Evolutionary conservation across 2,888 invertebrate genomes (phyloP), one percentile per base, ranked within the genome.

Genomic region (Eupithecia vulgata): DNA sequence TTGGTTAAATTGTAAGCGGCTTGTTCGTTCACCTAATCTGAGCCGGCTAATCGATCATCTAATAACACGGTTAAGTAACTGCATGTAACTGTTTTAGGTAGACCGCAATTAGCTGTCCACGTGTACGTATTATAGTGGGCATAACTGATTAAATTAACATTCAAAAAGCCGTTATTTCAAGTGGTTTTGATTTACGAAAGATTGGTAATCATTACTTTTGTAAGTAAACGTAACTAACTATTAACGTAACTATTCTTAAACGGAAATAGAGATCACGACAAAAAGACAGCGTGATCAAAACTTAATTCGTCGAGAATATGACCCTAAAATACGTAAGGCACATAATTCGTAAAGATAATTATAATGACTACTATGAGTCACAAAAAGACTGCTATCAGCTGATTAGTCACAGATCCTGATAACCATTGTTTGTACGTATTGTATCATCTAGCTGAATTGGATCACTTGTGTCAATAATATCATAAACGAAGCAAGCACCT

Each of bases 401-500:
- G 71, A 75, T 72, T 72, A 57, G 69, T 52, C 35, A 71, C 61
- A 67, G 71, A 61, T 61, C 65, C 61, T 34, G 34, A 61, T 74
- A 65, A 66, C 40, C 57, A 57, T 1, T 13, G 25, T 25, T 57
- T 57, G 57, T 68, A 34, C 68, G 37, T 65, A 61, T 71, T 61
- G 34, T 34, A 34, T 34, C 17, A 61, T 34, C 34, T 34, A 15
- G 17, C 61, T 61, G 34, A 61, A 61, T 61, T 62, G 69, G 69
- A 75, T 64, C 74, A 75, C 62, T 69, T 75, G 74, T 72, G 35
- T 71, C n/a, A 72, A 75, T 69, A 74, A 15, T 67, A 40, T 72
- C 37, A 65, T 52, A 69, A 30, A 73, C 37, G 37, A n/a, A 48
- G 52, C 64, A 48, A 37, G 42, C 59, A 61, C 37, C 13, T 17